These are phyloP conservation scores for Euzophera pinguis DNA, from an alignment of 2,888 invertebrate genomes.

Conservation along the genomic window DNA sequence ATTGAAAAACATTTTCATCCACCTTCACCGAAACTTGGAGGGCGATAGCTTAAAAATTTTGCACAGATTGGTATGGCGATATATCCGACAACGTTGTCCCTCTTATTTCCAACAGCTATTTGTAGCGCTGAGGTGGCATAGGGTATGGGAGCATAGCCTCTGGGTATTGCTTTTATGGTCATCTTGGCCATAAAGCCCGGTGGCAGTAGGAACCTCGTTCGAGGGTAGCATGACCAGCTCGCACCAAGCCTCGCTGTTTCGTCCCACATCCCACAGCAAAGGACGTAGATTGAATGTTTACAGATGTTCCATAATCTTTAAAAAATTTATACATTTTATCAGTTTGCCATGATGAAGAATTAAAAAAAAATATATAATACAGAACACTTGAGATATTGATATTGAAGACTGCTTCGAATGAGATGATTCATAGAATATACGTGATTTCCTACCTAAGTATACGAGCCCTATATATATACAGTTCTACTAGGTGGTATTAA, in stretches of 20 bases:
- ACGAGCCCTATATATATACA: too few relatives aligned
- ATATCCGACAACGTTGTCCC: slow-evolving; percentile 49
- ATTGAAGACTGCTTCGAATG: too few relatives aligned
- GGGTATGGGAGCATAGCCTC: slow-evolving; percentile 32
- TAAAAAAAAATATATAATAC: too few relatives aligned
- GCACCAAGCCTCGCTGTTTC: slow-evolving; percentile 47
- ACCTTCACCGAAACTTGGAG: slow-evolving; percentile 20
- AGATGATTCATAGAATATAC: too few relatives aligned
- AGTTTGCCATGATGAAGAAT: too few relatives aligned
- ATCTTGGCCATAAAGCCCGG: slow-evolving; percentile 47
- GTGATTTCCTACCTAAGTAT: too few relatives aligned
- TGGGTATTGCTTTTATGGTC: slow-evolving; percentile 42
- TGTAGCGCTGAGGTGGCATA: slow-evolving; percentile 39
- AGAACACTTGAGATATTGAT: too few relatives aligned
- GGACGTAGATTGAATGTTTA: slow-evolving; percentile 43
- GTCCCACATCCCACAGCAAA: slow-evolving; percentile 50
- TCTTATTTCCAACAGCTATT: slow-evolving; percentile 47
- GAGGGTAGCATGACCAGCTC: slow-evolving; percentile 49
- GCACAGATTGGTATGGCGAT: slow-evolving; percentile 50
- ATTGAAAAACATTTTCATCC: slow-evolving; percentile 17
- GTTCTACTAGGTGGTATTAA: too few relatives aligned
- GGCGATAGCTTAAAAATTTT: slow-evolving; percentile 42
- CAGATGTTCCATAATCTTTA: slow-evolving; percentile 50
- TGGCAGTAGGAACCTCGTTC: slow-evolving; percentile 47
- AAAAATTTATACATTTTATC: slow-evolving; percentile 11